Percentiles rank a stretch among this genome's conserved stretches.
phyloP scores from a whole-genome alignment of 53 echinoderm and acorn worm genomes.

The Paelopatides confundens region DNA sequence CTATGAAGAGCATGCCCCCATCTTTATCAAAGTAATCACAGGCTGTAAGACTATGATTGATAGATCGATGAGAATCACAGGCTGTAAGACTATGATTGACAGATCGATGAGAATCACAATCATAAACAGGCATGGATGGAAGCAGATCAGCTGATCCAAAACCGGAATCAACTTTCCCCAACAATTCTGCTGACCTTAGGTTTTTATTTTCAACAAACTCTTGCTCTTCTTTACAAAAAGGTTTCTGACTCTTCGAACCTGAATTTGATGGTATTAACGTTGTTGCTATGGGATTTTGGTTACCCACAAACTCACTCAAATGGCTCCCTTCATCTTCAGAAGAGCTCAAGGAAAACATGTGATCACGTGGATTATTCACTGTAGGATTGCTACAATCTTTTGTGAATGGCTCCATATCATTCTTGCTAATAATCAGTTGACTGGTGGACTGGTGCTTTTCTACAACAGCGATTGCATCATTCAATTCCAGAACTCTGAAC shows the following conservation, averaged over 20 bases:
- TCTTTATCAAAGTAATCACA: background rate
- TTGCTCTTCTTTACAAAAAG: background rate
- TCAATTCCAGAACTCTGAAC: background rate
- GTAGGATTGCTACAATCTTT: no score
- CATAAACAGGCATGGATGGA: background rate
- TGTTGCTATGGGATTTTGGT: no score
- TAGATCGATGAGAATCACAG: background rate
- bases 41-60: background rate
- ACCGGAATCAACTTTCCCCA: background rate
- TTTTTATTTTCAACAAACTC: background rate
- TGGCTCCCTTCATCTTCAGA: no score
- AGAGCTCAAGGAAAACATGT: no score
- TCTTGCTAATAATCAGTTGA: background rate
- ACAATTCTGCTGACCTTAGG: background rate
- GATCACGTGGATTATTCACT: no score
- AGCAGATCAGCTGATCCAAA: constrained; percentile 5
- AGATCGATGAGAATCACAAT: background rate
- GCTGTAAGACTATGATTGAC: background rate
- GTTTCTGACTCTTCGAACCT: background rate
- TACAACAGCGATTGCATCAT: background rate
- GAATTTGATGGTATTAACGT: background rate
- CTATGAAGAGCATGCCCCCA: constrained; percentile 23
- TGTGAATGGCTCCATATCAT: no score
- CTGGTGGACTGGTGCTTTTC: background rate
- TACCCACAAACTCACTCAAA: no score